Evolutionary conservation across 2,797 vertebrate genomes (phyloP), one percentile per base, ranked within the genome.

Genomic region (Periophthalmus magnuspinnatus): DNA sequence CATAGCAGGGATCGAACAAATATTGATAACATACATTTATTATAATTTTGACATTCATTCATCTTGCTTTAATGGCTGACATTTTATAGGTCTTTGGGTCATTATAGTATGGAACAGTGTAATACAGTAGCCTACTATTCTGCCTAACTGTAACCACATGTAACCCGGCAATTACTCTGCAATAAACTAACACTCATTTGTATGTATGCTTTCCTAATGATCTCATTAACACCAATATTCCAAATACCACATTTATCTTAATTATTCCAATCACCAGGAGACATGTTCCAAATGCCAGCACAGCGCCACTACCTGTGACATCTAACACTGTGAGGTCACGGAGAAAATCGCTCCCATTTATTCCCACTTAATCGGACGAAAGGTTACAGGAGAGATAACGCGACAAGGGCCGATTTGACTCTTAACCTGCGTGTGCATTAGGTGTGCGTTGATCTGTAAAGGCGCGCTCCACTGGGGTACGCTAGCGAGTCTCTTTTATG

Each of bases 381-480:
- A 68, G 69, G 50, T 81, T 52, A 36, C 77, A 64, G 75, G 74
- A 48, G 61, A 67, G 66, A 70, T 75, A 67, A 78, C 70, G 71
- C 69, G 62, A 75, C 56, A 52, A 28, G 54, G 65, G 71, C 24
- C 88, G 91, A 86, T 87, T 85, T 94, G 93, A 93, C 92, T 94
- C 90, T 90, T 89, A 88, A 89, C 90, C 90, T 89, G 84, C 85
- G 76, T 85, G 91, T 88, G 93, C 91, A 93, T 94, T 93, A 93
- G 93, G 87, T 77, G 86, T 81, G 85, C 86, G 85, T 87, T 94
- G 93, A 95, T 94, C 92, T 95, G 93, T 93, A 83, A 93, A 89
- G 88, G 84, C 72, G 71, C 56, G 83, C 89, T 91, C 91, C 84
- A 54, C 89, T 82, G 90, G 93, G 92, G 90, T 90, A 88, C 84